phyloP scores from a whole-genome alignment of 2,888 invertebrate genomes.

The Mimas tiliae region DNA sequence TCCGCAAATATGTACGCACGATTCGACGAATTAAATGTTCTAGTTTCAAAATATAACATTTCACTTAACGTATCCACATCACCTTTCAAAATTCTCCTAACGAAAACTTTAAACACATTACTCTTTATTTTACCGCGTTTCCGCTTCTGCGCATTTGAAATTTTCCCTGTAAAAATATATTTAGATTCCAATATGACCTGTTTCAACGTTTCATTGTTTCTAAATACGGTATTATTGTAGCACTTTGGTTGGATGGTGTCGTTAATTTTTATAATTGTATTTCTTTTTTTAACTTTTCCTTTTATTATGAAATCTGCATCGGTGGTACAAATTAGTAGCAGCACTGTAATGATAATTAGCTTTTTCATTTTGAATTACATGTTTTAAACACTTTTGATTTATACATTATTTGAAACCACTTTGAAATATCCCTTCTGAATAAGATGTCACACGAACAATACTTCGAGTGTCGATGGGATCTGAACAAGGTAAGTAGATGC shows the following conservation, averaged over 20 bases:
- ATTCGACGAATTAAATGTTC: constrained; percentile 71
- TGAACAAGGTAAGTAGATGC: constrained; percentile 47
- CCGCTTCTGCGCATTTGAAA: constrained; percentile 67
- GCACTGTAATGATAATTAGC: constrained; percentile 47
- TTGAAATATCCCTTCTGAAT: not conserved
- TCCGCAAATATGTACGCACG: constrained; percentile 73
- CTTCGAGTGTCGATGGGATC: constrained; percentile 19
- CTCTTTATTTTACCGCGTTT: constrained; percentile 62
- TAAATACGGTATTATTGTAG: constrained; percentile 70
- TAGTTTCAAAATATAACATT: constrained; percentile 74
- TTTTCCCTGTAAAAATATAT: constrained; percentile 82
- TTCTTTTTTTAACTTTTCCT: constrained; percentile 76
- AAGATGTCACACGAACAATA: constrained; percentile 21
- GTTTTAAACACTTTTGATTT: constrained; percentile 36
- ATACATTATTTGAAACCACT: constrained; percentile 33
- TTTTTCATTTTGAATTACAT: constrained; percentile 61
- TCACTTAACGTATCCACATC: constrained; percentile 74
- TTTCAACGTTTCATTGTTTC: constrained; percentile 71
- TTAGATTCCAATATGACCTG: constrained; percentile 70
- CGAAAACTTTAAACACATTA: constrained; percentile 76
- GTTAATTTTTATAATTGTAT: constrained; percentile 74
- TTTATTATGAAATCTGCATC: constrained; percentile 68
- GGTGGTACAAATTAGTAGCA: constrained; percentile 55
- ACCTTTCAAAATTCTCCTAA: constrained; percentile 77
- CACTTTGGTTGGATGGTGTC: constrained; percentile 65